These are phyloP conservation scores for Odocoileus virginianus DNA, from an alignment of 2,113 vertebrate species.

Conservation along the genomic window DNA sequence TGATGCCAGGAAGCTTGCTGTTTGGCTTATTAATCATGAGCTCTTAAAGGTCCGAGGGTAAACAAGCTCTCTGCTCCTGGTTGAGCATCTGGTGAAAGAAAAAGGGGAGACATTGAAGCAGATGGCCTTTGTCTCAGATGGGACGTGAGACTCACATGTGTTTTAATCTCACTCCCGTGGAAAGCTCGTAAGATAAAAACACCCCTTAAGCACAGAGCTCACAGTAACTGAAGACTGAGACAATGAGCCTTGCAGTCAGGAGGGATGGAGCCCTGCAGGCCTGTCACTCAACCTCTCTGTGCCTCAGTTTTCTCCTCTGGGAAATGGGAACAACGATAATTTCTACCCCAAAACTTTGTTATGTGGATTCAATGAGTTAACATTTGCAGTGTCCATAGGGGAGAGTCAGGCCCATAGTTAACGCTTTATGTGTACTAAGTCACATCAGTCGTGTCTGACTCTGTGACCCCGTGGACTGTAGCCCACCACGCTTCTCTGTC, in stretches of 20 bases:
- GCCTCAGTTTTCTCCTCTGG: neutral
- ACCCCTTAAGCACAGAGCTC: fast-evolving
- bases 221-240: fast-evolving
- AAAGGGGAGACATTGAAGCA: neutral
- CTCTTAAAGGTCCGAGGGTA: neutral
- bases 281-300: neutral
- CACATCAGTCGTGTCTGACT: fast-evolving
- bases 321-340: neutral
- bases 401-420: neutral
- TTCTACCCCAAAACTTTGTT: neutral
- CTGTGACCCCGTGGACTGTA: neutral
- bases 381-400: neutral
- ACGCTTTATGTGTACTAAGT: neutral
- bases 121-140: neutral
- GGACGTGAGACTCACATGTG: neutral
- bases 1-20: neutral
- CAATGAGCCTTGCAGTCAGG: neutral
- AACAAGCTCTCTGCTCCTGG: neutral
- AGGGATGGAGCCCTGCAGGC: too few relatives aligned
- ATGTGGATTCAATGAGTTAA: neutral
- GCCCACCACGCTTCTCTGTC: neutral
- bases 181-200: neutral
- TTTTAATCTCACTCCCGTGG: neutral
- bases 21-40: neutral
- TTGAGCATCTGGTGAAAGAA: neutral